Conservation (phyloP, 2,888 invertebrate genomes). For the Rotaria sp. region DNA sequence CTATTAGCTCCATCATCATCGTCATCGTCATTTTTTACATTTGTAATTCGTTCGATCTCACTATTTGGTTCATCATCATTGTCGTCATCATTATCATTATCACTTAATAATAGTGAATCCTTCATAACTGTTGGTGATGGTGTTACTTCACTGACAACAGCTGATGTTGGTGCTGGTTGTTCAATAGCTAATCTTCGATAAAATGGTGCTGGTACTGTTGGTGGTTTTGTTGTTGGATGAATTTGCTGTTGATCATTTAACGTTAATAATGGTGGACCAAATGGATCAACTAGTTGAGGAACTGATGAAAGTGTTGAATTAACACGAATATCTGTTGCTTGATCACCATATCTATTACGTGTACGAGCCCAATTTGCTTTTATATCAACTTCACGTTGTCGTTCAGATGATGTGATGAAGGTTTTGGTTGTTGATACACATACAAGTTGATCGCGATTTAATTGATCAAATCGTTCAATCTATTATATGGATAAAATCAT, state of each 20-base stretch:
- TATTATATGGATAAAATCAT: slow-evolving; percentile 43
- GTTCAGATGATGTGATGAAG: slow-evolving; percentile 45
- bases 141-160: background rate
- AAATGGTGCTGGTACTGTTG: background rate
- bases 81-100: background rate
- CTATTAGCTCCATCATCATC: background rate
- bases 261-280: slow-evolving; percentile 48
- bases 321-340: slow-evolving; percentile 51
- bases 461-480: slow-evolving; percentile 48
- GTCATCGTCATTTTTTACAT: background rate
- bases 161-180: background rate
- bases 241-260: background rate
- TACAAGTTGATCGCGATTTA: slow-evolving; percentile 50
- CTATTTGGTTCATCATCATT: background rate
- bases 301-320: slow-evolving; percentile 47
- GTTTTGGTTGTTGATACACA: slow-evolving; percentile 50
- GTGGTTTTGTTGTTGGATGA: background rate
- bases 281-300: slow-evolving; percentile 50
- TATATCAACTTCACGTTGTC: slow-evolving; percentile 48
- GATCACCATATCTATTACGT: slow-evolving; percentile 50
- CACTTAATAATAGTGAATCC: slow-evolving; percentile 13
- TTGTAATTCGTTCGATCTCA: background rate
- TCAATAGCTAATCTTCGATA: slow-evolving; percentile 16
- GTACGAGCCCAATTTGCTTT: slow-evolving; percentile 56
- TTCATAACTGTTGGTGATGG: background rate